Conservation (phyloP, 1,140 invertebrate species). For the Aphelenchoides besseyi region DNA sequence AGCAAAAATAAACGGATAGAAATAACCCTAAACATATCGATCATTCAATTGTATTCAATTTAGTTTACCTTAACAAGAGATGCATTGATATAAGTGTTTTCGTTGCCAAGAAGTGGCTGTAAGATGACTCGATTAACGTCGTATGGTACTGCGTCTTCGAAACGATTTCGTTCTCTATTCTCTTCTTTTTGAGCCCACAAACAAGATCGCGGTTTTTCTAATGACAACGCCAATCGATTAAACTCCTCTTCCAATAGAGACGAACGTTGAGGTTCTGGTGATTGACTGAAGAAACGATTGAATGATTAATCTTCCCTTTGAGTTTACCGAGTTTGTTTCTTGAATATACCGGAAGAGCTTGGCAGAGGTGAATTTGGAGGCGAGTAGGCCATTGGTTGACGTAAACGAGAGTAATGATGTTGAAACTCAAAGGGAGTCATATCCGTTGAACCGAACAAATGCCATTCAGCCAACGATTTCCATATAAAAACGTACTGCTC, state of each 20-base stretch:
- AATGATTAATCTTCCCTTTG: too few relatives aligned
- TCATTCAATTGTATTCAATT: constrained; percentile 16
- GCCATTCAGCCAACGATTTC: constrained; percentile 84
- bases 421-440: constrained; percentile 73
- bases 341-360: background rate
- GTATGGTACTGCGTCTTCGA: constrained; percentile 54
- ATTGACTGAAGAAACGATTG: too few relatives aligned
- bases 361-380: background rate
- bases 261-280: background rate
- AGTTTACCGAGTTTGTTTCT: constrained; percentile 13
- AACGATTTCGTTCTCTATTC: constrained; percentile 51
- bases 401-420: constrained; percentile 67
- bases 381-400: constrained; percentile 51
- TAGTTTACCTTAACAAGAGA: constrained; percentile 43
- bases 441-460: constrained; percentile 89
- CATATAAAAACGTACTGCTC: constrained; percentile 98
- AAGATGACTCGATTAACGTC: constrained; percentile 56
- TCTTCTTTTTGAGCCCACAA: constrained; percentile 53
- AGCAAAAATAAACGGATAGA: constrained; percentile 58
- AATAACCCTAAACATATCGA: constrained; percentile 49
- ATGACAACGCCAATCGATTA: constrained; percentile 28
- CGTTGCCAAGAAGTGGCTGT: constrained; percentile 49
- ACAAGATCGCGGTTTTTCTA: constrained; percentile 42
- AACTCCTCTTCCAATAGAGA: constrained; percentile 22
- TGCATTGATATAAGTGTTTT: constrained; percentile 58